Percentiles rank a stretch among this genome's conserved stretches.
These are phyloP conservation scores for Drosophila melanogaster DNA, from an alignment of 1,140 invertebrate genomes.

Conservation along the genomic window Release_6_plus_ISO1_MT NT_033777.3:28951501-28952000, in stretches of 20 bases:
- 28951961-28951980: slow-evolving; percentile 65
- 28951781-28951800: slow-evolving; percentile 43
- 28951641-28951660: slow-evolving; percentile 1
- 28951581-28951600: too few relatives aligned
- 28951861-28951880: slow-evolving; percentile 54
- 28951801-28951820: slow-evolving; percentile 13
- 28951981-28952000: slow-evolving; percentile 74
- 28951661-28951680: slow-evolving; percentile 32
- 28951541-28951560: too few relatives aligned
- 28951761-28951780: slow-evolving; percentile 22
- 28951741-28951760: slow-evolving; percentile 21
- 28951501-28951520: not conserved
- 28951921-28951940: slow-evolving; percentile 46
- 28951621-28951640: not conserved
- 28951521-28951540: too few relatives aligned
- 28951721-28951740: slow-evolving; percentile 14
- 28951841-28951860: slow-evolving; percentile 43
- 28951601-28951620: not conserved
- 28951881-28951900: slow-evolving; percentile 33
- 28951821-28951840: slow-evolving; percentile 54
- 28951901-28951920: slow-evolving; percentile 28
- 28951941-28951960: slow-evolving; percentile 33
- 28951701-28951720: slow-evolving; percentile 32
- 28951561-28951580: too few relatives aligned
- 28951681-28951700: slow-evolving; percentile 5